Evolutionary conservation across 2,797 vertebrate genomes (phyloP).

Genomic region (Acanthurus lineatus): DNA sequence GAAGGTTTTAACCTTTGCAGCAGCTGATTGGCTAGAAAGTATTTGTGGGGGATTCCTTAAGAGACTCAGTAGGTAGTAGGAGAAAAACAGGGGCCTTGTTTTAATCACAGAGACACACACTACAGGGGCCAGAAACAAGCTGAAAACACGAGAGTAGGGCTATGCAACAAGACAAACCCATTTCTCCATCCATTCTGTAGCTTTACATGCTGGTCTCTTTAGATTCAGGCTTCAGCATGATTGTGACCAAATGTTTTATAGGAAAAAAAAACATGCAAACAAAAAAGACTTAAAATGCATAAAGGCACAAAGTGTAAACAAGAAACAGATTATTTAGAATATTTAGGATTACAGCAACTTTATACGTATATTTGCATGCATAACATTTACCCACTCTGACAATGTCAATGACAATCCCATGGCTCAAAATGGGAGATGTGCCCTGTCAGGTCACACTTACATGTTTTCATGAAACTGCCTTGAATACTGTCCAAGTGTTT

Average conservation of each 20-base stretch:
- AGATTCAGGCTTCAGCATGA: slow-evolving; percentile 91
- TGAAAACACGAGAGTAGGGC: slow-evolving; percentile 82
- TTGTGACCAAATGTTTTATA: slow-evolving; percentile 95
- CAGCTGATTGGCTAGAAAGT: background rate
- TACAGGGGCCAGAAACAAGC: slow-evolving; percentile 40
- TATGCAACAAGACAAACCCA: slow-evolving; percentile 90
- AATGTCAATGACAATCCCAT: slow-evolving; percentile 59
- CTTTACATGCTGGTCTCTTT: slow-evolving; percentile 87
- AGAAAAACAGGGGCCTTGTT: slow-evolving; percentile 15
- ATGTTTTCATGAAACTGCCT: slow-evolving; percentile 42
- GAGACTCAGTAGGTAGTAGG: background rate
- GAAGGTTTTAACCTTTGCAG: background rate
- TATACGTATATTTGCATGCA: slow-evolving; percentile 86
- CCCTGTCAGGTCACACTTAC: slow-evolving; percentile 50
- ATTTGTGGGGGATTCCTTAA: slow-evolving; percentile 12
- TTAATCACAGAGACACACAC: slow-evolving; percentile 29
- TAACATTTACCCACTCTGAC: slow-evolving; percentile 76
- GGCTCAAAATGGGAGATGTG: slow-evolving; percentile 52
- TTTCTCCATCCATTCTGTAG: slow-evolving; percentile 84
- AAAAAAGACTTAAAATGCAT: slow-evolving; percentile 81
- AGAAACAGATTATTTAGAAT: slow-evolving; percentile 63
- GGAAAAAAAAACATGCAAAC: slow-evolving; percentile 53
- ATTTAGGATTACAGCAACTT: slow-evolving; percentile 79
- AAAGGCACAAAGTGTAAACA: slow-evolving; percentile 90
- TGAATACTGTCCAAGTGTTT: slow-evolving; percentile 41